These are phyloP conservation scores for Pao palembangensis DNA, from an alignment of 2,113 vertebrate species.

Conservation along the genomic window DNA sequence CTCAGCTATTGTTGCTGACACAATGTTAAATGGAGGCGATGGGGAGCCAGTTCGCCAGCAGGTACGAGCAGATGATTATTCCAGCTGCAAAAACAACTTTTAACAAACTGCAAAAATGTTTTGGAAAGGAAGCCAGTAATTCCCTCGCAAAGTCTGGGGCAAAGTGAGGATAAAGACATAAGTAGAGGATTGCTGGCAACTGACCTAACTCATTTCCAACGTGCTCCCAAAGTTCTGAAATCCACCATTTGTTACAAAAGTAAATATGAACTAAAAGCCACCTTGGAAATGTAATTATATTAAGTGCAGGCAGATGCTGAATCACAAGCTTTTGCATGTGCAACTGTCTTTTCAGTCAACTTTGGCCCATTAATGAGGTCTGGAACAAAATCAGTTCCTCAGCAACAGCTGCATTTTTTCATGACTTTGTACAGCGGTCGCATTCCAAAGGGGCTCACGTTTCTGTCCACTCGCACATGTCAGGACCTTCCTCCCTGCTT, in stretches of 20 bases:
- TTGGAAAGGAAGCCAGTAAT: slow-evolving; percentile 74
- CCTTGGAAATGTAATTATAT: slow-evolving; percentile 71
- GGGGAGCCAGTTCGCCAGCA: slow-evolving; percentile 52
- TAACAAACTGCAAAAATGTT: slow-evolving; percentile 69
- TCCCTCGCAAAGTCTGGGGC: slow-evolving; percentile 56
- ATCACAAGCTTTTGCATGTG: slow-evolving; percentile 47
- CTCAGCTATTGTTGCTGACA: slow-evolving; percentile 53
- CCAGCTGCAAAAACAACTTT: slow-evolving; percentile 78
- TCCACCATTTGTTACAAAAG: slow-evolving; percentile 64
- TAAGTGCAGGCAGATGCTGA: slow-evolving; percentile 77
- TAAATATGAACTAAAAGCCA: slow-evolving; percentile 69
- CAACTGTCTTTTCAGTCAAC: slow-evolving; percentile 63
- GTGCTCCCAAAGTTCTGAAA: slow-evolving; percentile 45
- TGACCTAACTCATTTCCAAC: slow-evolving; percentile 49
- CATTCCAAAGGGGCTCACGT: slow-evolving; percentile 60
- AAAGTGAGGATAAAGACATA: slow-evolving; percentile 58
- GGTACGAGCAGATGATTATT: slow-evolving; percentile 51
- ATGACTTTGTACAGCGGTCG: slow-evolving; percentile 53
- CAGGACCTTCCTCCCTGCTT: slow-evolving; percentile 48
- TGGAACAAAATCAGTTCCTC: slow-evolving; percentile 69
- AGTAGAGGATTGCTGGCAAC: slow-evolving; percentile 51
- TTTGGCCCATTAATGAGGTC: slow-evolving; percentile 62
- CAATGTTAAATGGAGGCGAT: slow-evolving; percentile 58
- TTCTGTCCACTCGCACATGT: slow-evolving; percentile 58
- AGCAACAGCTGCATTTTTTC: slow-evolving; percentile 66